These are phyloP conservation scores for Smutsia temminckii DNA, from an alignment of 2,797 vertebrate genomes.

Conservation along the genomic window DNA sequence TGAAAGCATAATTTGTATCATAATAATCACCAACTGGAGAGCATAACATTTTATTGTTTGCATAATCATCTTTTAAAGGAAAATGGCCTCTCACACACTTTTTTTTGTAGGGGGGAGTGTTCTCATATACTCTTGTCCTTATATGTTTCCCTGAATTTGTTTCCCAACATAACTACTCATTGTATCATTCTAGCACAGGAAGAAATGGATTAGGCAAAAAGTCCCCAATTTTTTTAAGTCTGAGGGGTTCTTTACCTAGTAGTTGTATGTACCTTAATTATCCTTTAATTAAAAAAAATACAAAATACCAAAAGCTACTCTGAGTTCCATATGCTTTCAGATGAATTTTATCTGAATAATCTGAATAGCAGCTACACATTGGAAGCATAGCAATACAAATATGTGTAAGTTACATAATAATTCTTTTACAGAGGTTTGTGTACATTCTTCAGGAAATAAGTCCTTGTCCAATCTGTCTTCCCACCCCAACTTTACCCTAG, in stretches of 20 bases:
- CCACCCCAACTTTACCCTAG: not conserved
- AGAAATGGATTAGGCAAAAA: not conserved
- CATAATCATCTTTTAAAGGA: not conserved
- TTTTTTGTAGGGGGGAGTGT: fast-evolving
- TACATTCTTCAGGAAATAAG: not conserved
- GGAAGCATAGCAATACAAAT: not conserved
- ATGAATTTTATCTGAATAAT: constrained; percentile 42
- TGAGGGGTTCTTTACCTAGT: not conserved
- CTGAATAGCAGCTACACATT: not conserved
- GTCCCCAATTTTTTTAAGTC: not conserved
- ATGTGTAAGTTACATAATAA: not conserved
- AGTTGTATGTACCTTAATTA: not conserved
- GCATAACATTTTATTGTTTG: not conserved
- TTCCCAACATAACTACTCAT: not conserved
- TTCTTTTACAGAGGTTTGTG: not conserved
- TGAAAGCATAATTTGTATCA: not conserved
- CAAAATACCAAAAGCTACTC: not conserved
- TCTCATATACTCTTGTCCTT: not conserved
- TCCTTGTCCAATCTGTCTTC: not conserved
- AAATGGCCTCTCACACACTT: not conserved
- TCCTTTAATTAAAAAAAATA: not conserved
- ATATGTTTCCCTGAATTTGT: not conserved
- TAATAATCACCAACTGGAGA: not conserved
- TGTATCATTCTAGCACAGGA: not conserved
- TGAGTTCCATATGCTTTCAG: not conserved